Percentiles rank a stretch among this genome's conserved stretches.
Conservation (phyloP, 2,888 invertebrate species). For the Drosophila sordidapex region DNA sequence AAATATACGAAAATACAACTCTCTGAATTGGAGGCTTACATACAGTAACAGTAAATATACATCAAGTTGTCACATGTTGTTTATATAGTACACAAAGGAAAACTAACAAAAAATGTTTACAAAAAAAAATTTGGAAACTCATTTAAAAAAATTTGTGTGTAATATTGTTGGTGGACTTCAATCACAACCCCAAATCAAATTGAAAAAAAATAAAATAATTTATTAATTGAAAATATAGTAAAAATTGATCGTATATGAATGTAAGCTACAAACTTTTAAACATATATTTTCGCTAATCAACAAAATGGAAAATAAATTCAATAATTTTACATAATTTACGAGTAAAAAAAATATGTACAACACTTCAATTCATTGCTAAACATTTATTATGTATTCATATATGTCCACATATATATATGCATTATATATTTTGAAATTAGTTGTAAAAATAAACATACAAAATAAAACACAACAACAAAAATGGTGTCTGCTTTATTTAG, state of each 20-base stretch:
- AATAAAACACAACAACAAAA: slow-evolving; percentile 47
- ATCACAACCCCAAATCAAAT: slow-evolving; percentile 9
- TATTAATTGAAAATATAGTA: slow-evolving; percentile 38
- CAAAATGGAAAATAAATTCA: slow-evolving; percentile 17
- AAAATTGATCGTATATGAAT: slow-evolving; percentile 62
- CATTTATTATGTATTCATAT: slow-evolving; percentile 65
- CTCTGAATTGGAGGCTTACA: slow-evolving; percentile 67
- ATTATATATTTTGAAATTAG: slow-evolving; percentile 75
- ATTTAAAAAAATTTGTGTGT: slow-evolving; percentile 15
- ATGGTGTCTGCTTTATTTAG: slow-evolving; percentile 32
- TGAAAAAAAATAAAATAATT: neutral
- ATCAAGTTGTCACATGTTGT: slow-evolving; percentile 49
- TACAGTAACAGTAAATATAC: slow-evolving; percentile 8
- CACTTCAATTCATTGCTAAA: slow-evolving; percentile 69
- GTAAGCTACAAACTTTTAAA: slow-evolving; percentile 39
- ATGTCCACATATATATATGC: slow-evolving; percentile 51
- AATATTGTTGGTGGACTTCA: slow-evolving; percentile 26
- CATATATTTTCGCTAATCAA: slow-evolving; percentile 49
- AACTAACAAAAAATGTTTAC: slow-evolving; percentile 26
- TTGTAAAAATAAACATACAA: slow-evolving; percentile 70
- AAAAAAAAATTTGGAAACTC: slow-evolving; percentile 17
- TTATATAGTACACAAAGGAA: slow-evolving; percentile 32
- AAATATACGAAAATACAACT: slow-evolving; percentile 22
- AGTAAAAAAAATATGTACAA: slow-evolving; percentile 48
- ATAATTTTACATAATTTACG: slow-evolving; percentile 45